Conservation (phyloP, 1,140 invertebrate species). For the Aricia agestis region DNA sequence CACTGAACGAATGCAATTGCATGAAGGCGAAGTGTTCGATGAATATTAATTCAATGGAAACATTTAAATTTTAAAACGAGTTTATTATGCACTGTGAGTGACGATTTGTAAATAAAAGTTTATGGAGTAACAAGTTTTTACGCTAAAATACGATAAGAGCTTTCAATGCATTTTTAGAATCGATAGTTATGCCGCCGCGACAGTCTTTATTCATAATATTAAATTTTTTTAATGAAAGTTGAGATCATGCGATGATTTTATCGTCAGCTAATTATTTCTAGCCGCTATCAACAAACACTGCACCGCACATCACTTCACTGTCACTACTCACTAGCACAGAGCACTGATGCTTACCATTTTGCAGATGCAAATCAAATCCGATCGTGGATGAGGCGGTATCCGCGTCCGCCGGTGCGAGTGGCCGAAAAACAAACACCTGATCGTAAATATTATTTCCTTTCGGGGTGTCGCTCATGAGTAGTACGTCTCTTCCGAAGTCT, state of each 20-base stretch:
- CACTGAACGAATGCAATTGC: background rate
- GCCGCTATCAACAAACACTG: slow-evolving; percentile 16
- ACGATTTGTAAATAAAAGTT: background rate
- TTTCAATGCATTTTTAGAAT: background rate
- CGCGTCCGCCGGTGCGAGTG: slow-evolving; percentile 33
- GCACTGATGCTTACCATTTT: slow-evolving; percentile 65
- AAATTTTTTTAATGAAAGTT: background rate
- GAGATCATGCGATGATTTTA: background rate
- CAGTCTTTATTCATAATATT: background rate
- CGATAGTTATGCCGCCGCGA: background rate
- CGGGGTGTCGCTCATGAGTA: slow-evolving; percentile 36
- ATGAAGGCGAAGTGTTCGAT: background rate
- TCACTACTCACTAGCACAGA: too few relatives aligned
- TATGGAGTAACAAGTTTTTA: background rate
- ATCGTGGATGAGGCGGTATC: slow-evolving; percentile 28
- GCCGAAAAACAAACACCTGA: slow-evolving; percentile 52
- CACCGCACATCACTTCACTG: slow-evolving; percentile 50
- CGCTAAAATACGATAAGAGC: background rate
- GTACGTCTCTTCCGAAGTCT: slow-evolving; percentile 55
- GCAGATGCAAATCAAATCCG: slow-evolving; percentile 25
- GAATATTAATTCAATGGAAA: background rate
- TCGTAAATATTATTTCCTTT: slow-evolving; percentile 47
- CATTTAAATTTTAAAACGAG: background rate
- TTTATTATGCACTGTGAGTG: background rate
- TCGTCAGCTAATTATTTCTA: background rate